Evolutionary conservation across 92 coral and sea anemone genomes (phyloP).

Genomic region (Porites divaricata): DNA sequence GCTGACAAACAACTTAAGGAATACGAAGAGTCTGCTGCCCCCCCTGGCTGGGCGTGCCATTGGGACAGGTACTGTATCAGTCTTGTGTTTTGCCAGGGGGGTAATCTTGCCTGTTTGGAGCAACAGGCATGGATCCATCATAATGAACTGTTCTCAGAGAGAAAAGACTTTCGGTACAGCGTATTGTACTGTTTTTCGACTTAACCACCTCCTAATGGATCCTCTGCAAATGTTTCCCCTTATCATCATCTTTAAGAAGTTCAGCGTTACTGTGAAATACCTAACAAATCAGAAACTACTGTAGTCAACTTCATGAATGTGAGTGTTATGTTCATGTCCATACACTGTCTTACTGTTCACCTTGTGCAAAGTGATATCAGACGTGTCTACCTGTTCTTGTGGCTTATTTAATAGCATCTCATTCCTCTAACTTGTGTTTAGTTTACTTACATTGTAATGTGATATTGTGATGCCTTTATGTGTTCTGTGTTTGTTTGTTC

Average conservation of each 20-base stretch:
- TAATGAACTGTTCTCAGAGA: slow-evolving; percentile 37
- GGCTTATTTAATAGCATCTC: no score
- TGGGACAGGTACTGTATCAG: slow-evolving; percentile 99
- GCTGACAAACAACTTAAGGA: slow-evolving; percentile 86
- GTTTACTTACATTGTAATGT: no score
- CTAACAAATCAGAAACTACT: slow-evolving; percentile 14
- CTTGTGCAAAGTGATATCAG: neutral
- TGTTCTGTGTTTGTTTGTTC: neutral
- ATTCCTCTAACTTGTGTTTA: neutral
- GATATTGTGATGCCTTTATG: neutral
- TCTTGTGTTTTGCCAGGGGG: slow-evolving; percentile 81
- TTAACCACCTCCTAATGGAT: slow-evolving; percentile 21
- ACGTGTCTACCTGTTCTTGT: neutral
- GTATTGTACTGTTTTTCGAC: slow-evolving; percentile 16
- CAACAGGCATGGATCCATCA: slow-evolving; percentile 31
- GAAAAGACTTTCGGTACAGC: slow-evolving; percentile 8
- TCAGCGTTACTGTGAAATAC: slow-evolving; percentile 3
- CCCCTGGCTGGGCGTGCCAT: slow-evolving; percentile 99
- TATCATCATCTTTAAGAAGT: slow-evolving; percentile 20
- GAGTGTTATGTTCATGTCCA: neutral
- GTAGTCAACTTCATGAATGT: slow-evolving; percentile 3
- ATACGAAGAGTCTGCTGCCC: slow-evolving; percentile 96
- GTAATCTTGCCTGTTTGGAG: slow-evolving; percentile 41
- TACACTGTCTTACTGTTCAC: neutral
- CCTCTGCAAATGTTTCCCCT: slow-evolving; percentile 6